Evolutionary conservation across 2,797 vertebrate species (phyloP).

Genomic region (Paramormyrops hopkinsi): DNA sequence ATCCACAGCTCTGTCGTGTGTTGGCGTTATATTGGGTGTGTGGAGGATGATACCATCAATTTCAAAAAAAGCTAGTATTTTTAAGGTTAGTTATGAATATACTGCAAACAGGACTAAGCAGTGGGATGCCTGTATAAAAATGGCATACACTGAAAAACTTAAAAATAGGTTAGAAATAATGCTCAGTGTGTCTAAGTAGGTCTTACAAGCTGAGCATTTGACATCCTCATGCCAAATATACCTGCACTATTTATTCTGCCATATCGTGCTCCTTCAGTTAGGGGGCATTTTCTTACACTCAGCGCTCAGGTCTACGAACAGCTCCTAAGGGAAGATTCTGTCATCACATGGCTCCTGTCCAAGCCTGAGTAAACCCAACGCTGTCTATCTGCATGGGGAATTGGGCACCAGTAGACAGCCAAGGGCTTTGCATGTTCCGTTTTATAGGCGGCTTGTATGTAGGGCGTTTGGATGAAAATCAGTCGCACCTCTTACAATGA

Average conservation of each 20-base stretch:
- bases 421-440: background rate
- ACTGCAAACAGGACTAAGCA: background rate
- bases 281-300: background rate
- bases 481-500: background rate
- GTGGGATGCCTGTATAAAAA: background rate
- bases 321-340: background rate
- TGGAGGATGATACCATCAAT: background rate
- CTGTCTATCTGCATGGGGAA: background rate
- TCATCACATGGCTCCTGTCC: background rate
- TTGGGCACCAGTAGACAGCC: background rate
- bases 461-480: background rate
- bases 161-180: background rate
- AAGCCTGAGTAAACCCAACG: background rate
- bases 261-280: background rate
- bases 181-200: background rate
- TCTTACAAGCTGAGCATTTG: background rate
- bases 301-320: background rate
- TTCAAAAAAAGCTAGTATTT: background rate
- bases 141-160: background rate
- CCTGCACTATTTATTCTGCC: background rate
- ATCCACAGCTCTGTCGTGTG: background rate
- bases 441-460: background rate
- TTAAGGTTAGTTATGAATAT: background rate
- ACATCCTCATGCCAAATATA: background rate
- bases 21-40: background rate